phyloP scores from a whole-genome alignment of 1,140 invertebrate species.

The Diprion similis region DNA sequence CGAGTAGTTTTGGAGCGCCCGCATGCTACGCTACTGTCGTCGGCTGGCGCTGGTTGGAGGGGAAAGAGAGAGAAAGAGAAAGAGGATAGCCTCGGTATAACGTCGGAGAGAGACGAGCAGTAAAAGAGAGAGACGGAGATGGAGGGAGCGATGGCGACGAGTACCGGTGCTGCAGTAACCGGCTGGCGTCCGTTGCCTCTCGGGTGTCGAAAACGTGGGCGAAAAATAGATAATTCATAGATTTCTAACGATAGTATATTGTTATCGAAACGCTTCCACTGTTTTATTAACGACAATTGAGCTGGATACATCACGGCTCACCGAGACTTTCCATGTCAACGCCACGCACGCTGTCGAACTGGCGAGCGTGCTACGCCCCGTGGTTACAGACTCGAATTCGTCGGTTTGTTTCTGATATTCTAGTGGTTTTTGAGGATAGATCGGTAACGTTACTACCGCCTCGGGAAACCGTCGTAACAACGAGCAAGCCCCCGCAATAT shows the following conservation, averaged over 20 bases:
- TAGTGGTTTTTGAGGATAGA: no score
- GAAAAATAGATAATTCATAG: background rate
- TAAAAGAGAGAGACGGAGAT: conserved; percentile 13
- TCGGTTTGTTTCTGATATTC: background rate
- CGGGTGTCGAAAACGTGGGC: conserved; percentile 35
- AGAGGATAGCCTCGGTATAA: background rate
- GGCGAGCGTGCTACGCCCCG: conserved; percentile 48
- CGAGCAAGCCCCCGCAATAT: conserved; percentile 36
- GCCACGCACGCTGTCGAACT: conserved; percentile 49
- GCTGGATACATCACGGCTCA: conserved; percentile 31
- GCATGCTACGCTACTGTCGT: background rate
- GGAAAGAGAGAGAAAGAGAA: background rate
- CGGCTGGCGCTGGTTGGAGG: background rate
- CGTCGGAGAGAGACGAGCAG: background rate
- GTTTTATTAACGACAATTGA: conserved; percentile 3
- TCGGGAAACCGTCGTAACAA: conserved; percentile 20
- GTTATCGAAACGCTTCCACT: background rate
- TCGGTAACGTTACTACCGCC: background rate
- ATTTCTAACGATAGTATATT: background rate
- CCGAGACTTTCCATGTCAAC: conserved; percentile 55
- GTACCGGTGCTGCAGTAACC: conserved; percentile 44
- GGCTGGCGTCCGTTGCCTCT: conserved; percentile 41
- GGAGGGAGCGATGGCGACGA: conserved; percentile 23
- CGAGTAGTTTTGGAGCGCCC: background rate
- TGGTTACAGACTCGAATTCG: conserved; percentile 9